Conservation (phyloP, 2,888 invertebrate genomes). For the Drosophila paucipuncta region DNA sequence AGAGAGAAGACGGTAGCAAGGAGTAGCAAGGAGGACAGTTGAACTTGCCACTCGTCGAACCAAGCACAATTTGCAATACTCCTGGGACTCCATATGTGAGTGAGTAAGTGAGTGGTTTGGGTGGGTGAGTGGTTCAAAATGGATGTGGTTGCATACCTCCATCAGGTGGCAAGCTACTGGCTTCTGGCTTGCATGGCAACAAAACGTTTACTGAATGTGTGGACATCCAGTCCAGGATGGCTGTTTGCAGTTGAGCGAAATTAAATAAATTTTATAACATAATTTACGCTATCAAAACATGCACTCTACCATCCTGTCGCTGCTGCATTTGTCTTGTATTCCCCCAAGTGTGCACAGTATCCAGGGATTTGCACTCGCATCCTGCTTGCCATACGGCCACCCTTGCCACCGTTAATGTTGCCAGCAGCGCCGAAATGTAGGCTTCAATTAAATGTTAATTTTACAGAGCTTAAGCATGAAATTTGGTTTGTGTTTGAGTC, state of each 20-base stretch:
- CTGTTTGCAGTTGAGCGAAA: constrained; percentile 62
- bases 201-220: constrained; percentile 59
- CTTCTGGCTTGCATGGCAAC: constrained; percentile 37
- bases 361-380: constrained; percentile 48
- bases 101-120: not conserved
- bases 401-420: constrained; percentile 42
- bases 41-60: constrained; percentile 21
- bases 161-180: constrained; percentile 9
- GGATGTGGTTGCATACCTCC: constrained; percentile 19
- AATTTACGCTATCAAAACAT: constrained; percentile 81
- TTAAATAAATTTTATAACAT: constrained; percentile 81
- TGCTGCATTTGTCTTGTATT: constrained; percentile 53
- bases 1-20: constrained; percentile 9
- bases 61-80: constrained; percentile 67
- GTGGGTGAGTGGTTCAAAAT: not conserved
- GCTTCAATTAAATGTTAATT: constrained; percentile 82
- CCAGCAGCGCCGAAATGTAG: constrained; percentile 63
- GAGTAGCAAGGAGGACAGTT: constrained; percentile 20
- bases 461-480: constrained; percentile 82
- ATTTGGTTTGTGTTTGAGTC: constrained; percentile 38
- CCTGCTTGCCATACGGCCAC: not conserved
- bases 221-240: constrained; percentile 3
- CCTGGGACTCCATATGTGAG: constrained; percentile 52
- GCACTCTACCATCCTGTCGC: constrained; percentile 43
- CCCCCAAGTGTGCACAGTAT: constrained; percentile 1